phyloP scores from a whole-genome alignment of 1,140 invertebrate species.

The Stegodyphus dumicola region DNA sequence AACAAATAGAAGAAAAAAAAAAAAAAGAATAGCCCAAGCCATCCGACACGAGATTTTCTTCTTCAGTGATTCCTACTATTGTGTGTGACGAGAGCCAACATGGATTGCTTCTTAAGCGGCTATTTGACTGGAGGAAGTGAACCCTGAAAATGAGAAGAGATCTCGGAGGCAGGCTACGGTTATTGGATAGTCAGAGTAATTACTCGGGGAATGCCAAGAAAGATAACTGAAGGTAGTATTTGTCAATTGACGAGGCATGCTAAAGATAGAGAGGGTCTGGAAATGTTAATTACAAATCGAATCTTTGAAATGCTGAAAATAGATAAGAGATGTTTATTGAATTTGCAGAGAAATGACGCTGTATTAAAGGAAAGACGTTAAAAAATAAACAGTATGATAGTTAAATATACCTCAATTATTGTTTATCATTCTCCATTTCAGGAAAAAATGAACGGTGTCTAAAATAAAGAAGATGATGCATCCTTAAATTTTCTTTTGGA shows the following conservation, averaged over 20 bases:
- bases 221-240: conserved; percentile 3
- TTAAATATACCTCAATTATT: no score
- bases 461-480: no score
- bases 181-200: conserved; percentile 35
- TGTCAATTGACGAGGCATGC: background rate
- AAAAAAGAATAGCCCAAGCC: conserved; percentile 22
- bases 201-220: conserved; percentile 8
- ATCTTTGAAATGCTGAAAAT: no score
- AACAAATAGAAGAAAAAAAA: conserved; percentile 6
- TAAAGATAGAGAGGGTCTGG: background rate
- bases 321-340: no score
- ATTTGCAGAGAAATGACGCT: no score
- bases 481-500: no score
- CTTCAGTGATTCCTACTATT: conserved; percentile 13
- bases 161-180: background rate
- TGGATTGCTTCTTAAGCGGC: conserved; percentile 29
- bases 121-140: conserved; percentile 33
- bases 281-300: no score
- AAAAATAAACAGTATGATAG: no score
- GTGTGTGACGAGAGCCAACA: conserved; percentile 30
- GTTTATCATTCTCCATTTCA: no score
- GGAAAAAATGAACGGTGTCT: no score
- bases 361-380: no score
- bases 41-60: conserved; percentile 30
- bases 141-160: conserved; percentile 23